Conservation (phyloP, 2,888 invertebrate species). For the Escarpia spicata region DNA sequence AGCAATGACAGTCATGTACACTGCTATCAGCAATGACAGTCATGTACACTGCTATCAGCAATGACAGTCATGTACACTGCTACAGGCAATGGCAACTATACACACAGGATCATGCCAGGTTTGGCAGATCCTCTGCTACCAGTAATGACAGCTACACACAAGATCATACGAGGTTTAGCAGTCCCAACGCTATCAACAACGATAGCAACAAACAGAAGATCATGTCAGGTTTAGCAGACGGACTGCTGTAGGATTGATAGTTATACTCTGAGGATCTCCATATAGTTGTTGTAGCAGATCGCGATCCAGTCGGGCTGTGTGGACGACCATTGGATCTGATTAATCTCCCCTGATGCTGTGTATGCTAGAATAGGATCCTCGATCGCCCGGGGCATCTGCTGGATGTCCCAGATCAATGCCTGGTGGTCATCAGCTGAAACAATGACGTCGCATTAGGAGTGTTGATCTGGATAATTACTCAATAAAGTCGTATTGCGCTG, state of each 20-base stretch:
- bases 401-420: constrained; percentile 99
- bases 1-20: neutral
- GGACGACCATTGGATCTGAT: constrained; percentile 99
- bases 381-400: constrained; percentile 98
- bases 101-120: neutral
- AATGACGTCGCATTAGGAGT: neutral
- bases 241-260: neutral
- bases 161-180: neutral
- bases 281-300: constrained; percentile 97
- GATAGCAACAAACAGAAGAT: neutral
- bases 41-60: too few relatives aligned
- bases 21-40: too few relatives aligned
- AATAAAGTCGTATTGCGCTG: too few relatives aligned
- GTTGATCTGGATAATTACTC: neutral
- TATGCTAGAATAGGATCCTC: constrained; percentile 99
- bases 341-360: constrained; percentile 95
- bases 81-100: neutral
- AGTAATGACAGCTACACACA: too few relatives aligned
- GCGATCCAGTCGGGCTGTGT: constrained; percentile 99
- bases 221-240: neutral
- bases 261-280: constrained; percentile 94
- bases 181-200: neutral
- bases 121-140: too few relatives aligned
- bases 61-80: neutral
- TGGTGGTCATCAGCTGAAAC: constrained; percentile 92